Base-by-base conservation (phyloP, 2,113 vertebrate species). In the Ceyx melanurus region DNA sequence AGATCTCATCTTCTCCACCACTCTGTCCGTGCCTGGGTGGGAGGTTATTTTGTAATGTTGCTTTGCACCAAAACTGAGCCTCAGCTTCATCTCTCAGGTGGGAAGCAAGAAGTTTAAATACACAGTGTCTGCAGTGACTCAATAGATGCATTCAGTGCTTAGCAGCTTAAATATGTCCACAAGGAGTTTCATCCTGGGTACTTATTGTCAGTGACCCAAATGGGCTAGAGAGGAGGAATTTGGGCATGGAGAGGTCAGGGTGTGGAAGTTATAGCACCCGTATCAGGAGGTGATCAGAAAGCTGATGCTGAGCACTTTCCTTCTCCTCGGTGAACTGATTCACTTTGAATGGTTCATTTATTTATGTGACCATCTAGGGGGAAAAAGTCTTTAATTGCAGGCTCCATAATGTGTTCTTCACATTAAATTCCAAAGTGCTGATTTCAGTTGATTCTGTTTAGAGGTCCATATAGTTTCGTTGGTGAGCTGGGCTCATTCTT, bases 341-440 rank as follows among this genome's bases (percentile, higher is more conserved):
- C 93, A 78, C 82, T 95, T 71, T 95, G 90, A 95, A 95, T 91
- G 94, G 88, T 96, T 94, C 96, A 94, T 96, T 96, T 96, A 93
- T 96, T 95, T 96, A 96, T 96, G 96, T 90, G 94, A 96, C 96
- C 96, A 96, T 96, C 96, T 90, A 96, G 94, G 94, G 96, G 94
- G 93, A 81, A 94, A 94, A 96, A 92, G 93, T 81, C 92, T 95
- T 94, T 96, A 96, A 96, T 96, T 96, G 92, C 93, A 93, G 88
- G 29, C 93, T 96, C 92, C 96, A 94, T 93, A 95, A 96, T 93
- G 93, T 95, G 90, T 92, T 96, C 95, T 95, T 94, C 95, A 77
- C 95, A 95, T 96, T 95, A 95, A 96, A 95, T 95, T 92, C 90
- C 85, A 88, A 95, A 96, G 95, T 95, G 95, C 95, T 96, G 95